A percentile compares a stretch with the other conserved stretches of the same genome.
Conservation (phyloP, 1,140 invertebrate species). For the Grapholita molesta region DNA sequence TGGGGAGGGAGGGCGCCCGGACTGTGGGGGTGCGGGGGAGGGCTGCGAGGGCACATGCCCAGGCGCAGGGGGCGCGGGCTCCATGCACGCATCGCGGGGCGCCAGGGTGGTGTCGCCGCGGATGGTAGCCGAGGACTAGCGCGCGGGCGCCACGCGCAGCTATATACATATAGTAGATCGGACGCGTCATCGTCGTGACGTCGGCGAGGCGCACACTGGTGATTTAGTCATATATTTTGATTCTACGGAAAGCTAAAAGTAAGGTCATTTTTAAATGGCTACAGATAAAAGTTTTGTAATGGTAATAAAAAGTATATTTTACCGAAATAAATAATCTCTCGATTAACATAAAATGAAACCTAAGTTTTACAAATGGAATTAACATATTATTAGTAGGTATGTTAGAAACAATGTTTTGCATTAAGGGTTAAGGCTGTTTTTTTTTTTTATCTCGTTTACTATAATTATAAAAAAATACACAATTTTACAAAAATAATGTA, state of each 20-base stretch:
- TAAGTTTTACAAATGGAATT: no score
- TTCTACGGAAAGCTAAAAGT: not conserved
- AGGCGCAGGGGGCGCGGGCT: slow-evolving; percentile 37
- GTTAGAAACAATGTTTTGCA: no score
- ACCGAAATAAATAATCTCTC: no score
- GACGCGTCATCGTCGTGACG: slow-evolving; percentile 45
- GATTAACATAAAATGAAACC: no score
- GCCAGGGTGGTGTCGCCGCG: slow-evolving; percentile 39
- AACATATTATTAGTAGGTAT: no score
- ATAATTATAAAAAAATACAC: no score
- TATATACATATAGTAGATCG: slow-evolving; percentile 40
- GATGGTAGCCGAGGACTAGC: slow-evolving; percentile 37
- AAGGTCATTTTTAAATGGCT: no score
- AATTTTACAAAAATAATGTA: no score
- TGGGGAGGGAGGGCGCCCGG: slow-evolving; percentile 38
- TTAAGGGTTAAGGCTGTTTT: no score
- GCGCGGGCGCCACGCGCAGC: slow-evolving; percentile 35
- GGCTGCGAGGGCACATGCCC: slow-evolving; percentile 20
- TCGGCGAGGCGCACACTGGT: slow-evolving; percentile 31
- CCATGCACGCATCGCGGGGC: slow-evolving; percentile 67
- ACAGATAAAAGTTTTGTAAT: no score
- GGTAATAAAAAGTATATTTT: no score
- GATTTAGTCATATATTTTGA: not conserved
- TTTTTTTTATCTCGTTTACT: no score
- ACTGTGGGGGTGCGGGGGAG: slow-evolving; percentile 35